Base-by-base conservation (phyloP, 2,797 vertebrate genomes). In the Halcyon smyrnensis region DNA sequence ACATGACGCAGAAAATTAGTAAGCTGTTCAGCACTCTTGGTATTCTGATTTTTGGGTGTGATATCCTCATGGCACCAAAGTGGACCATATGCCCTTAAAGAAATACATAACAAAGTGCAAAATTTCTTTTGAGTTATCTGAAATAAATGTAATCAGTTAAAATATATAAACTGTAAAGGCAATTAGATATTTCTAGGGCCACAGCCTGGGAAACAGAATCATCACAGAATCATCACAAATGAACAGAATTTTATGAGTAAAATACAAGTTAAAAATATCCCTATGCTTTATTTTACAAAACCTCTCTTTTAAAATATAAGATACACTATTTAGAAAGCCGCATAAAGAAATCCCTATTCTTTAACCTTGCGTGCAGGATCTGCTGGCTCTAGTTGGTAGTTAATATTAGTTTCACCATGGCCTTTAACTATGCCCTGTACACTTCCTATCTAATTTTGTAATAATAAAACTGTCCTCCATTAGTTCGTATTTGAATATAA, bases 1-100 rank as follows among this genome's bases (percentile, higher is more conserved):
- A 99, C 98, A 34, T 99, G 99, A 32, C 99, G 98, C 15, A 99
- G 98, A 97, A 99, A 99, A 97, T 99, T 99, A 91, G 98, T 98
- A 68, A 99, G 99, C 93, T 99, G 99, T 71, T 99, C 99, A 0
- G 99, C 98, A 91, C 99, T 99, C 97, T 99, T 99, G 41, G 99
- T 99, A 97, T 99, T 99, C 95, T 99, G 99, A 95, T 99, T 99
- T 98, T 99, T 99, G 59, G 99, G 99, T 7, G 99, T 99, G 98
- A 99, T 99, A 97, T 99, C 99, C 97, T 99, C 99, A 30, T 99
- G 99, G 96, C 99, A 99, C 99, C 99, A 99, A 85, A 99, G 98
- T 3, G 99, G 99, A 94, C 99, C 99, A 86, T 99, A 99, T 16
- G 99, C 98, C 98, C 99, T 99, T 97, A 97, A 98, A 97, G 17